Percentiles rank a stretch among this genome's conserved stretches.
phyloP scores from a whole-genome alignment of 2,113 vertebrate genomes.

The Nanorana parkeri region DNA sequence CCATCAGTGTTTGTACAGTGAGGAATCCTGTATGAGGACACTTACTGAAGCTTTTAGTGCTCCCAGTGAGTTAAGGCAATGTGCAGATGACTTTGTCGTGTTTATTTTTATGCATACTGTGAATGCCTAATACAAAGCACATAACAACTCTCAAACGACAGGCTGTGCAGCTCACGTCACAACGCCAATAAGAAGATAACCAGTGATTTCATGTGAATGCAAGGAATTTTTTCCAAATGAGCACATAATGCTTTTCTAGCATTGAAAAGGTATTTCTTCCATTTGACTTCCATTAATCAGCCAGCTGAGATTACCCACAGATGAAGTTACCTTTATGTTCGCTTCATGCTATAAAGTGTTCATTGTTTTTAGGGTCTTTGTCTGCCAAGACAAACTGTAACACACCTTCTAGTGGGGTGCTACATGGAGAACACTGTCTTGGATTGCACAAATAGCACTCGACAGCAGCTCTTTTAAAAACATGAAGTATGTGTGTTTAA shows the following conservation, averaged over 20 bases:
- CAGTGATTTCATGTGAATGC: constrained; percentile 14
- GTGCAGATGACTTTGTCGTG: constrained; percentile 11
- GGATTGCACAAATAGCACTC: constrained; percentile 2
- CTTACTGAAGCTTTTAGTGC: constrained; percentile 22
- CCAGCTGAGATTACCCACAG: constrained; percentile 14
- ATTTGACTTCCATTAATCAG: constrained; percentile 42
- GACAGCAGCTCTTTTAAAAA: background rate
- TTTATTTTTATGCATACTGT: constrained; percentile 26
- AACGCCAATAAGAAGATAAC: constrained; percentile 32
- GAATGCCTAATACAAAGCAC: constrained; percentile 20
- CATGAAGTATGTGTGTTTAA: background rate
- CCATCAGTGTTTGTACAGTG: background rate
- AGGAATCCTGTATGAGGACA: background rate
- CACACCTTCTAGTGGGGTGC: constrained; percentile 47
- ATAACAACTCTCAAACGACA: constrained; percentile 20
- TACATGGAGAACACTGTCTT: constrained; percentile 29
- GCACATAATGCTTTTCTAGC: background rate
- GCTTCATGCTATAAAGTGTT: constrained; percentile 35
- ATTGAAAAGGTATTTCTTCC: constrained; percentile 12
- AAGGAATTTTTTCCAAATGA: constrained; percentile 28
- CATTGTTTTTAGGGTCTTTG: constrained; percentile 36
- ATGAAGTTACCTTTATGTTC: constrained; percentile 19
- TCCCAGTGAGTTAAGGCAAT: constrained; percentile 29
- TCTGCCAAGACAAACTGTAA: constrained; percentile 53
- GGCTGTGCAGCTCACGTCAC: constrained; percentile 6